Evolutionary conservation across 2,113 vertebrate species (phyloP), one percentile per base, ranked within the genome.

Genomic region (Oophaga pumilio): DNA sequence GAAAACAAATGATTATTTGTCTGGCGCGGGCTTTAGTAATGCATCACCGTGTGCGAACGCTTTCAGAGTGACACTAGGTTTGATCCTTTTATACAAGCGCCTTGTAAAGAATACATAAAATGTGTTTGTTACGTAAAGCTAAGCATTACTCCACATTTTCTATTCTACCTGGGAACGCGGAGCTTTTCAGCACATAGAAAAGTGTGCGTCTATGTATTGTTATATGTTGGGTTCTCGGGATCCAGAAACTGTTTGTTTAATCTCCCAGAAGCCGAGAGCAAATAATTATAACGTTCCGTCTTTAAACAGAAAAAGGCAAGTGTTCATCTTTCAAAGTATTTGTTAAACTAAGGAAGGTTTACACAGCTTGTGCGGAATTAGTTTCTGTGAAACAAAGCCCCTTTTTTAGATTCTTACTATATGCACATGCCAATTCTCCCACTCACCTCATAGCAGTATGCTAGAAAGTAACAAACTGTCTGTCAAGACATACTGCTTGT

Each of bases 341-440:
- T 84, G 60, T 28, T 71, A 84, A 74, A 85, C 68, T 85, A 13
- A 43, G 22, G 24, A 74, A 56, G 76, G 83, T 85, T 85, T 74
- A 76, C 83, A 85, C 83, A 85, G 83, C 69, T 60, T 85, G 69
- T 62, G 69, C 69, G 22, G 68, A 59, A 59, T 76, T 60, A 85
- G 76, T 71, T 85, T 85, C 26, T 76, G 60, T 60, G 56, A 74
- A 85, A 76, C 60, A 15, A 56, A 69, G 13, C 24, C 82, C 57
- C 33, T 52, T 33, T 26, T 85, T 56, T 60, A 10, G 8, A 12
- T 14, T n/a, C 24, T 43, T 76, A n/a, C 33, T 71, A 69, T 69
- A 85, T 60, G 43, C 50, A 84, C n/a, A 60, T 85, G 69, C 57
- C 84, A 85, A 77, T 28, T 77, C 73, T 85, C 73, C 84, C 73